Conservation (phyloP, 1,140 invertebrate species). For the Danaus plexippus region DNA sequence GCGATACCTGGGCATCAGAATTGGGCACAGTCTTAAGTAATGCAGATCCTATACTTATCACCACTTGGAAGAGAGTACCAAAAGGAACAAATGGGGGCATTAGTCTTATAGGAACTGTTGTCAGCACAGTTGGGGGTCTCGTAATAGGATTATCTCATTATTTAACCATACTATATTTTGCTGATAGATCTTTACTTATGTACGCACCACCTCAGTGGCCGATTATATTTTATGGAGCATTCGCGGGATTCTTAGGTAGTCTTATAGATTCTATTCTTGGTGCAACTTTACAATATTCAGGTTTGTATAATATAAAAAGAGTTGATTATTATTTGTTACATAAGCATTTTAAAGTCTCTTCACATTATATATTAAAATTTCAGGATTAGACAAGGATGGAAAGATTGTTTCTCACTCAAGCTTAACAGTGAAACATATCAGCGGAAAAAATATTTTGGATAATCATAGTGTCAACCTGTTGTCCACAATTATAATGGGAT, state of each 20-base stretch:
- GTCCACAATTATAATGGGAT: conserved; percentile 82
- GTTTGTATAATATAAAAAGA: conserved; percentile 61
- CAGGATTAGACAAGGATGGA: conserved; percentile 80
- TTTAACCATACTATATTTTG: conserved; percentile 76
- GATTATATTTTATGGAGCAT: conserved; percentile 78
- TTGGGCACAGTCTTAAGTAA: conserved; percentile 83
- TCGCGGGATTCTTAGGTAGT: conserved; percentile 86
- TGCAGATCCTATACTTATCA: conserved; percentile 83
- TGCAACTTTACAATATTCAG: conserved; percentile 89
- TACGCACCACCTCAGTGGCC: conserved; percentile 86
- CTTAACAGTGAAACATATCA: conserved; percentile 81
- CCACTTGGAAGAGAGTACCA: conserved; percentile 82
- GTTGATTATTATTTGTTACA: conserved; percentile 3
- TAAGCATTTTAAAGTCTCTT: conserved; percentile 13
- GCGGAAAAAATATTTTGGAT: conserved; percentile 84
- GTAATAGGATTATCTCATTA: conserved; percentile 84
- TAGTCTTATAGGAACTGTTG: conserved; percentile 78
- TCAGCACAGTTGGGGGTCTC: conserved; percentile 83
- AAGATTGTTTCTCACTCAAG: conserved; percentile 83
- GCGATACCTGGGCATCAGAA: conserved; percentile 94
- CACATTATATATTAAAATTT: conserved; percentile 27
- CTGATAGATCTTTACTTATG: conserved; percentile 74
- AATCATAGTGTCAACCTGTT: conserved; percentile 93
- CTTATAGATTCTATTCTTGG: conserved; percentile 88
- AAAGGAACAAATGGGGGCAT: conserved; percentile 90